Percentiles rank a stretch among this genome's conserved stretches.
Evolutionary conservation across 37 sponge, comb jelly and placozoan genomes (phyloP).

Genomic region (Trichoplax adhaerens): DNA sequence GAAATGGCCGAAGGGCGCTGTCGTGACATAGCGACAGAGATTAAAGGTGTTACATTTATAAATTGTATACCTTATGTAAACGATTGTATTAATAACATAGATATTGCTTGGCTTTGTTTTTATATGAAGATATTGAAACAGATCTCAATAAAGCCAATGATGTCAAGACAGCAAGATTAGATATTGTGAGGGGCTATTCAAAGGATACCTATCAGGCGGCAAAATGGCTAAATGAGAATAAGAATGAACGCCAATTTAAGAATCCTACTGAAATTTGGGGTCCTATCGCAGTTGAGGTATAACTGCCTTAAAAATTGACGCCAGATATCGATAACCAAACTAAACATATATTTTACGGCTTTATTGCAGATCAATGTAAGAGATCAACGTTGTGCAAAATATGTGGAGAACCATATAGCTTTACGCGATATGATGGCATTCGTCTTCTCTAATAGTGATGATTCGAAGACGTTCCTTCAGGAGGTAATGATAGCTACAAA

Average conservation of each 20-base stretch:
- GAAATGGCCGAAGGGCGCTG: too few species aligned
- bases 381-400: conserved; percentile 28
- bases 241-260: conserved; percentile 33
- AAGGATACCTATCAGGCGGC: conserved; percentile 50
- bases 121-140: conserved; percentile 10
- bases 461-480: conserved; percentile 40
- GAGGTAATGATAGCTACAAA: conserved; percentile 31
- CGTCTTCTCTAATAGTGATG: conserved; percentile 64
- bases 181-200: conserved; percentile 30
- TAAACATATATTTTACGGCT: too few species aligned
- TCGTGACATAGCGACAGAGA: too few species aligned
- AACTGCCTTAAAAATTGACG: too few species aligned
- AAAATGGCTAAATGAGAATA: conserved; percentile 72
- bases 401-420: conserved; percentile 51
- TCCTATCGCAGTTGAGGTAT: too few species aligned
- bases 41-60: too few species aligned
- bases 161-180: conserved; percentile 40
- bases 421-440: conserved; percentile 64
- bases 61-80: too few species aligned
- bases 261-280: neutral
- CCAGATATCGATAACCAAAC: too few species aligned
- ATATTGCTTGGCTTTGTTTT: too few species aligned
- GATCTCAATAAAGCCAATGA: conserved; percentile 46
- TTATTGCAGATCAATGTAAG: conserved; percentile 7
- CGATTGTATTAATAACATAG: too few species aligned